Percentiles rank a stretch among this genome's conserved stretches.
Conservation (phyloP, 2,113 vertebrate species). For the Hoplias malabaricus region DNA sequence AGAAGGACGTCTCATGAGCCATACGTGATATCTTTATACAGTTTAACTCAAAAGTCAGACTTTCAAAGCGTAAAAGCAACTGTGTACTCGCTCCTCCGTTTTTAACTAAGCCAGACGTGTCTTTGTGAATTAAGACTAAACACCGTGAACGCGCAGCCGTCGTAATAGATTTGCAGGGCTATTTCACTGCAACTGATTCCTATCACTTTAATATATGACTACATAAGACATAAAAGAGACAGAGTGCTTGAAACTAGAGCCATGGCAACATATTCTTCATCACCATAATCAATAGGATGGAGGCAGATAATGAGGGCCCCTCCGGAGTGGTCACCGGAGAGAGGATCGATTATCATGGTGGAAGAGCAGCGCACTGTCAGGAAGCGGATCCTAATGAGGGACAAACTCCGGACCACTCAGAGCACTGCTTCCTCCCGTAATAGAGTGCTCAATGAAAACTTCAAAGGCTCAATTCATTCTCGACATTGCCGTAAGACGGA, state of each 20-base stretch:
- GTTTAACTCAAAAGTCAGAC: background rate
- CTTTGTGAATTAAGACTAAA: background rate
- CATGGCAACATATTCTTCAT: slow-evolving; percentile 36
- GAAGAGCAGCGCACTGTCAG: slow-evolving; percentile 41
- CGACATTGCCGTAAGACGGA: slow-evolving; percentile 4
- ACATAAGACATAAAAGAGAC: slow-evolving; percentile 19
- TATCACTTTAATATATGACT: slow-evolving; percentile 20
- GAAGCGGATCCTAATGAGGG: slow-evolving; percentile 47
- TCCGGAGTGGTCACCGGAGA: slow-evolving; percentile 48
- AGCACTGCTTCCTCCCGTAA: slow-evolving; percentile 38
- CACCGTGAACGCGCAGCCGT: background rate
- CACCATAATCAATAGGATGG: slow-evolving; percentile 51
- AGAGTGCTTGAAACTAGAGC: slow-evolving; percentile 1
- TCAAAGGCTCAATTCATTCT: slow-evolving; percentile 38
- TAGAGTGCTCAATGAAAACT: slow-evolving; percentile 40
- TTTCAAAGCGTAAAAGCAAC: background rate
- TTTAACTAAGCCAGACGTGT: background rate
- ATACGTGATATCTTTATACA: slow-evolving; percentile 24
- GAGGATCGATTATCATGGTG: slow-evolving; percentile 47
- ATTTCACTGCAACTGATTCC: background rate
- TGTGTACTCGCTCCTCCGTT: background rate
- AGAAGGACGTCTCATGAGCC: slow-evolving; percentile 15
- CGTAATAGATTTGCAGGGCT: background rate
- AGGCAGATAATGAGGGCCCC: slow-evolving; percentile 49
- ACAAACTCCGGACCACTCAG: slow-evolving; percentile 34